Percentiles rank a stretch among this genome's conserved stretches.
Evolutionary conservation across 2,113 vertebrate species (phyloP).

Genomic region (Hipposideros armiger): DNA sequence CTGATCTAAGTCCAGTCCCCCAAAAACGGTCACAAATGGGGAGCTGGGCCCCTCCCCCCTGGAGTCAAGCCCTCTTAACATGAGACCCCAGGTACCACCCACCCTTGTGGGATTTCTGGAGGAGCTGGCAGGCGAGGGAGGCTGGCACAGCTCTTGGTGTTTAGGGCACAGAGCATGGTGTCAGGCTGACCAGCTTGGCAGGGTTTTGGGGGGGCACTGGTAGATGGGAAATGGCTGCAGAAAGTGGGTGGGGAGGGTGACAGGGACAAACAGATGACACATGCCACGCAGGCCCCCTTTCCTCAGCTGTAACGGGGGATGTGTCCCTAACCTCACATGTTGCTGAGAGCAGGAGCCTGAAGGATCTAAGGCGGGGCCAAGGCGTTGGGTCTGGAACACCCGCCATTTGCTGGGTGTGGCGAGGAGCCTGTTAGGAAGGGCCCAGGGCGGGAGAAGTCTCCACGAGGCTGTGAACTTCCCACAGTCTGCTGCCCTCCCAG

Average conservation of each 20-base stretch:
- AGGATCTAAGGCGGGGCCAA: rapidly evolving
- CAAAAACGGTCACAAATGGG: rapidly evolving
- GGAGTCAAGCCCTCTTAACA: not conserved
- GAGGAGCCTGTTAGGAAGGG: not conserved
- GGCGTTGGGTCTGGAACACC: not conserved
- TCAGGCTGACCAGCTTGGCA: rapidly evolving
- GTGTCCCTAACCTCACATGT: rapidly evolving
- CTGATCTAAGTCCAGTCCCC: not conserved
- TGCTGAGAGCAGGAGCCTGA: rapidly evolving
- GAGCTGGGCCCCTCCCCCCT: not conserved
- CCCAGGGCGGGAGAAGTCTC: not conserved
- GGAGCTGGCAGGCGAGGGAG: rapidly evolving
- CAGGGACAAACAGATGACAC: not conserved
- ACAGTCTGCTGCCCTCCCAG: not conserved
- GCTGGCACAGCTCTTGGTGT: rapidly evolving
- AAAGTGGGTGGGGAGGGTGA: not conserved
- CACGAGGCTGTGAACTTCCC: not conserved
- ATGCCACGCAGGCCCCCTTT: not conserved
- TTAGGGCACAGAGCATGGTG: not conserved
- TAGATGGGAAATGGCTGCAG: not conserved
- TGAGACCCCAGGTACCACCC: not conserved
- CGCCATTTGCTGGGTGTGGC: rapidly evolving
- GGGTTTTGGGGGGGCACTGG: not conserved
- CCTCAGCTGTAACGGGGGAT: rapidly evolving
- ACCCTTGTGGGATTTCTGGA: not conserved